Percentiles rank a stretch among this genome's conserved stretches.
These are phyloP conservation scores for Danio jaintianensis DNA, from an alignment of 2,797 vertebrate genomes.

Conservation along the genomic window DNA sequence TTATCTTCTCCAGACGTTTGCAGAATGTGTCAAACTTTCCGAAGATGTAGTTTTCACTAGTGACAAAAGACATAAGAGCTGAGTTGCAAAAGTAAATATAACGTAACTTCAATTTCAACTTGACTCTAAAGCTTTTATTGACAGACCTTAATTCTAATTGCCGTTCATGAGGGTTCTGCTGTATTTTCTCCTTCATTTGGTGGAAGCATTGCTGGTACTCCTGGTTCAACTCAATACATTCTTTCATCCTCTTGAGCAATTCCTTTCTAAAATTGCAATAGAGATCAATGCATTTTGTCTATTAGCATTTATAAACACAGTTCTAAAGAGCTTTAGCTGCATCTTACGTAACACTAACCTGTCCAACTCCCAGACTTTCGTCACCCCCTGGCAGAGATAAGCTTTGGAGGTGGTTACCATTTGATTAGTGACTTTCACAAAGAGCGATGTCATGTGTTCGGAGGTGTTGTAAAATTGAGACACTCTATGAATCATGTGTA, in stretches of 20 bases:
- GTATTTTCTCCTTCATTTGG: conserved; percentile 74
- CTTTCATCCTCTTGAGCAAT: conserved; percentile 77
- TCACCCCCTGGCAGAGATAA: conserved; percentile 76
- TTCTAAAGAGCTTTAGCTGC: not conserved
- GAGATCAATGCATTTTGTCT: not conserved
- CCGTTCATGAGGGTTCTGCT: conserved; percentile 69
- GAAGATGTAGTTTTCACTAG: conserved; percentile 88
- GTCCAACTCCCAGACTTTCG: conserved; percentile 82
- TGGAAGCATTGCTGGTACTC: conserved; percentile 82
- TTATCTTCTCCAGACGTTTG: conserved; percentile 83
- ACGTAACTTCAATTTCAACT: not conserved
- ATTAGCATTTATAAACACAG: not conserved
- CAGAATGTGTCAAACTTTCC: conserved; percentile 88
- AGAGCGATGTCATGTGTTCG: conserved; percentile 83
- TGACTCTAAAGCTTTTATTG: conserved; percentile 8
- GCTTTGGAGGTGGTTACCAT: conserved; percentile 82
- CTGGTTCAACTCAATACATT: conserved; percentile 78
- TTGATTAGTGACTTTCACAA: conserved; percentile 88
- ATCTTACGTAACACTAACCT: conserved; percentile 69
- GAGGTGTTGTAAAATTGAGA: conserved; percentile 85
- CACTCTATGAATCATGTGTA: conserved; percentile 80
- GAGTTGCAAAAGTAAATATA: not conserved
- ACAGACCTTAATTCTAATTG: conserved; percentile 85
- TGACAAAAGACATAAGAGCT: not conserved
- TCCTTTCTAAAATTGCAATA: conserved; percentile 69